Base-by-base conservation (phyloP, 23 tunicate genomes). In the Pegea sp. region DNA sequence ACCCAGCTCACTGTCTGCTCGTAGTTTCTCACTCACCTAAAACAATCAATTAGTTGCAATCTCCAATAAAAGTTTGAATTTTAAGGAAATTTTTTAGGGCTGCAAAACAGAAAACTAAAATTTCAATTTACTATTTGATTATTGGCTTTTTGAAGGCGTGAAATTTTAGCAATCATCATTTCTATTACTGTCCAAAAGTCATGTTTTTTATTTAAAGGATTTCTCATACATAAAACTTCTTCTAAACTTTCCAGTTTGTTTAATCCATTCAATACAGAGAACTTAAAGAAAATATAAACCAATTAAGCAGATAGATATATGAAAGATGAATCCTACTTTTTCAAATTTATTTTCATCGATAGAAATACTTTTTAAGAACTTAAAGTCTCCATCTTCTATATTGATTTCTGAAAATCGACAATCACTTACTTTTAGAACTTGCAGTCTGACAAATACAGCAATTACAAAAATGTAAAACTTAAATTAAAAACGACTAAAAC, bases 81-180 rank as follows among this genome's bases (percentile, higher is more conserved):
- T n/a, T n/a, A n/a, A n/a, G n/a, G n/a, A n/a, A n/a, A n/a, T n/a
- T n/a, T n/a, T n/a, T n/a, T n/a, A n/a, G n/a, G n/a, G n/a, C n/a
- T n/a, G n/a, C n/a, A n/a, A n/a, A n/a, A n/a, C n/a, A n/a, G n/a
- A n/a, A n/a, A n/a, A n/a, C n/a, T n/a, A n/a, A n/a, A n/a, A n/a
- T n/a, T 11, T 38, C 13, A 38, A 8, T 11, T 38, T 38, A 38
- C 16, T 16, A 8, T 16, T 38, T 38, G 46, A 38, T 44, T 53
- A 44, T 81, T 72, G 33, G 55, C 66, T 53, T 28, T 48, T 66
- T 56, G 61, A 29, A 81, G 34, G 5, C 53, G 33, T 48, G 48
- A 26, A 0, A 81, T 81, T 67, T 81, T 81, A 5, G 93, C 81
- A 23, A 81, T 52, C 16, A 81, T 65, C 8, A 81, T 72, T 54